These are phyloP conservation scores for Brachyalestes nurse DNA, from an alignment of 2,797 vertebrate species.

Conservation along the genomic window DNA sequence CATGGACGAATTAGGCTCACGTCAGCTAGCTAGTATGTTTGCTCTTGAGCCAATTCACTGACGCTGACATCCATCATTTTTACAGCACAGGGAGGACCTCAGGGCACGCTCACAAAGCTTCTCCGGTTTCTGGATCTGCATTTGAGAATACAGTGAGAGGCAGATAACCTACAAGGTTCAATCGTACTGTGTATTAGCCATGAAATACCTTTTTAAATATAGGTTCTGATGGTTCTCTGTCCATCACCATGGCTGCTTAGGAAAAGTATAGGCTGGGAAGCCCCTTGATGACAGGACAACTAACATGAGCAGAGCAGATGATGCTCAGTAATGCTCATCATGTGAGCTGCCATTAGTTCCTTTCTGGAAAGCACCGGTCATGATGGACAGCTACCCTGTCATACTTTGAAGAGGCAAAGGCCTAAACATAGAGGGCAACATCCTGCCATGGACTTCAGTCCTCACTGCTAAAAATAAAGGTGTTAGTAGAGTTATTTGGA, in stretches of 20 bases:
- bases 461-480: not conserved
- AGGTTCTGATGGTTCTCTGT: constrained; percentile 26
- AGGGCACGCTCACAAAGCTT: not conserved
- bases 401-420: constrained; percentile 41
- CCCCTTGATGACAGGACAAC: constrained; percentile 51
- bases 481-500: too few relatives aligned
- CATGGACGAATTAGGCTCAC: constrained; percentile 4
- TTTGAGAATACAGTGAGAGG: constrained; percentile 1
- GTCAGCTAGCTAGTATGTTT: not conserved
- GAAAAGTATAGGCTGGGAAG: constrained; percentile 25
- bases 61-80: constrained; percentile 21
- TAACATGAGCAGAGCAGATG: constrained; percentile 58
- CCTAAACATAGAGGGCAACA: constrained; percentile 51
- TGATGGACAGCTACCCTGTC: constrained; percentile 51
- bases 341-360: constrained; percentile 57
- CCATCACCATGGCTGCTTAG: constrained; percentile 36
- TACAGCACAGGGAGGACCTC: constrained; percentile 5
- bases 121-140: constrained; percentile 22
- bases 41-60: not conserved
- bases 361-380: constrained; percentile 50
- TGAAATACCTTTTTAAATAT: constrained; percentile 1
- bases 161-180: not conserved
- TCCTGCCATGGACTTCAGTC: not conserved
- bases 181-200: not conserved
- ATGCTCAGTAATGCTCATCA: constrained; percentile 56